These are phyloP conservation scores for Antennarius striatus DNA, from an alignment of 2,113 vertebrate species.

Conservation along the genomic window DNA sequence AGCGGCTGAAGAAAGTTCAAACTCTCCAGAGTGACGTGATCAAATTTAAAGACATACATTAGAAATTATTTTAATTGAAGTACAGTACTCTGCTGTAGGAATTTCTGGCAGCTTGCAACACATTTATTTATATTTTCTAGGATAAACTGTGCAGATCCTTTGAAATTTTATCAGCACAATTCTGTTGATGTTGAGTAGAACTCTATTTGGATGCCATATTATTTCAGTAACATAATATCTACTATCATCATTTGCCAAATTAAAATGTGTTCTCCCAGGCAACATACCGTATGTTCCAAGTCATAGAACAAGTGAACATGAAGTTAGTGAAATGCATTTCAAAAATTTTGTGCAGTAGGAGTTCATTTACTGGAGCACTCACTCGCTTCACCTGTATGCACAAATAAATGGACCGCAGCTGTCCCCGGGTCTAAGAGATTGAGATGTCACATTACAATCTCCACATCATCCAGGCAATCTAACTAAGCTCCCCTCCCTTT, in stretches of 20 bases:
- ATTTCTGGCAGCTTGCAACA: constrained; percentile 11
- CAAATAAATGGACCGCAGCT: constrained; percentile 55
- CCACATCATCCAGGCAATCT: constrained; percentile 41
- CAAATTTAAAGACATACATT: background rate
- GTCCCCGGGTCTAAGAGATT: constrained; percentile 55
- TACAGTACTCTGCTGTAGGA: background rate
- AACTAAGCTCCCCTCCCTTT: constrained; percentile 16
- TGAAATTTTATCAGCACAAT: constrained; percentile 12
- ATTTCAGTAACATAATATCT: constrained; percentile 42
- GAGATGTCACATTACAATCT: constrained; percentile 60
- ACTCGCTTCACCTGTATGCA: constrained; percentile 48
- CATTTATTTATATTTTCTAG: constrained; percentile 22
- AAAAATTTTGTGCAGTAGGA: constrained; percentile 44
- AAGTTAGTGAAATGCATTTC: constrained; percentile 47
- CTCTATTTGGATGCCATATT: constrained; percentile 29
- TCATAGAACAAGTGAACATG: constrained; percentile 40
- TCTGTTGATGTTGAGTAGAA: constrained; percentile 14
- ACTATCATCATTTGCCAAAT: constrained; percentile 36
- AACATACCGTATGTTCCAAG: constrained; percentile 42
- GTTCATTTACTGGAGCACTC: constrained; percentile 45
- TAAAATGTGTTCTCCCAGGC: constrained; percentile 33
- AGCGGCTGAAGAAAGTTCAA: background rate
- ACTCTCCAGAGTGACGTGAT: background rate
- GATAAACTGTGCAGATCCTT: constrained; percentile 10
- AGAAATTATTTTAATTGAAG: background rate